Evolutionary conservation across 1,140 invertebrate genomes (phyloP).

Genomic region (Fopius arisanus): DNA sequence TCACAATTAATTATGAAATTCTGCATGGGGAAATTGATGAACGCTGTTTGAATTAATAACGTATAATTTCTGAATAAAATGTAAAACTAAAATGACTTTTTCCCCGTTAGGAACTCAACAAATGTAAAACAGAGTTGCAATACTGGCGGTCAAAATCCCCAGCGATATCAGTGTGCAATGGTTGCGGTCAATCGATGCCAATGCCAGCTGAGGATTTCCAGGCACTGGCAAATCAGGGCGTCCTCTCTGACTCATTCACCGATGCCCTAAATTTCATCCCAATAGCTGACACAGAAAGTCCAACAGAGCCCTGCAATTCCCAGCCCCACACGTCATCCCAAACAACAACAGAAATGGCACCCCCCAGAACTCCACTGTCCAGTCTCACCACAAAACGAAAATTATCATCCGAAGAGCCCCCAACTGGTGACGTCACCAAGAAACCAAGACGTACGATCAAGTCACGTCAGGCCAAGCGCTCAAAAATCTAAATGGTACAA

Average conservation of each 20-base stretch:
- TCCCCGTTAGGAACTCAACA: constrained; percentile 77
- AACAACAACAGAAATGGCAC: constrained; percentile 52
- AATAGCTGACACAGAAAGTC: constrained; percentile 53
- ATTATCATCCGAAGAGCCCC: constrained; percentile 48
- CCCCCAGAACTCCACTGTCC: constrained; percentile 54
- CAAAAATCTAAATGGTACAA: constrained; percentile 61
- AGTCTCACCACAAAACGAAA: constrained; percentile 56
- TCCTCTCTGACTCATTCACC: constrained; percentile 66
- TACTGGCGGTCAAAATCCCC: constrained; percentile 89
- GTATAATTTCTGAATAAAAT: not conserved
- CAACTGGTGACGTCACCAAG: constrained; percentile 50
- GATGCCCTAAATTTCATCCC: constrained; percentile 63
- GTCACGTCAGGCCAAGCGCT: constrained; percentile 60
- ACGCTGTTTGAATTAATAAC: too few species aligned
- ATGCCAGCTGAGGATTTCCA: constrained; percentile 69
- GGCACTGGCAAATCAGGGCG: constrained; percentile 69
- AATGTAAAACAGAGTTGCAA: constrained; percentile 88
- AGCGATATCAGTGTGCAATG: constrained; percentile 70
- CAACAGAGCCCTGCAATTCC: constrained; percentile 19
- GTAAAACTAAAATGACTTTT: not conserved
- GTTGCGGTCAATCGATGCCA: constrained; percentile 68
- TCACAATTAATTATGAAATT: too few species aligned
- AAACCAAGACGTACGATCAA: constrained; percentile 59
- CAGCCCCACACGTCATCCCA: constrained; percentile 34
- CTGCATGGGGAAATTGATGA: too few species aligned